Evolutionary conservation across 2,113 vertebrate genomes (phyloP).

Genomic region (Dolichallabes microphthalmus): DNA sequence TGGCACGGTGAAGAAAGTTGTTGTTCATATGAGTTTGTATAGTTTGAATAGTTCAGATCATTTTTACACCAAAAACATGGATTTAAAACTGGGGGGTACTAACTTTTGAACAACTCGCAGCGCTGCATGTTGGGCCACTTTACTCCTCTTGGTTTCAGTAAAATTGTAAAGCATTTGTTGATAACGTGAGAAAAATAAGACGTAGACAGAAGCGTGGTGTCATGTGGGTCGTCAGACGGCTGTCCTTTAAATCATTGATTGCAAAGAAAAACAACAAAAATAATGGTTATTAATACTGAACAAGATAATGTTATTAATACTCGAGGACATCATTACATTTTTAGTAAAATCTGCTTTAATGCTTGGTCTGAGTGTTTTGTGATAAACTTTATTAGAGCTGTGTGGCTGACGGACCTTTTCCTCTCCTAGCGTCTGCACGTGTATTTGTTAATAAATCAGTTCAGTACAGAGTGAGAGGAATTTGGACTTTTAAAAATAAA

Average conservation of each 20-base stretch:
- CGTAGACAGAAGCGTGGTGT: background rate
- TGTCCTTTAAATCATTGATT: background rate
- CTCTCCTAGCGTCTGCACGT: background rate
- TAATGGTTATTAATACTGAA: too few relatives aligned
- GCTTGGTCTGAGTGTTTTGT: background rate
- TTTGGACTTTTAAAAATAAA: background rate
- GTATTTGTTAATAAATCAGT: background rate
- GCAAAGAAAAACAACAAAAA: background rate
- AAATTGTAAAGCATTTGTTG: too few relatives aligned
- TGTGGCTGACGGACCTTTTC: background rate
- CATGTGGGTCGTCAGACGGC: background rate
- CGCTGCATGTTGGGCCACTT: background rate
- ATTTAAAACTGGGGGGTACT: too few relatives aligned
- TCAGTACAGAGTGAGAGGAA: background rate
- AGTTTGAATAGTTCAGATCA: too few relatives aligned
- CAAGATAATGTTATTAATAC: too few relatives aligned
- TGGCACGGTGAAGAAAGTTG: too few relatives aligned
- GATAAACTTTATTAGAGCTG: background rate
- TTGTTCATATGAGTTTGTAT: too few relatives aligned
- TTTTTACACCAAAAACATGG: too few relatives aligned
- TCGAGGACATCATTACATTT: background rate
- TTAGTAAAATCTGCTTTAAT: background rate
- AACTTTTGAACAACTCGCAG: too few relatives aligned
- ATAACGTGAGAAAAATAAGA: background rate
- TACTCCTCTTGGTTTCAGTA: too few relatives aligned